These are phyloP conservation scores for Pheucticus melanocephalus DNA, from an alignment of 2,113 vertebrate species.

Conservation along the genomic window DNA sequence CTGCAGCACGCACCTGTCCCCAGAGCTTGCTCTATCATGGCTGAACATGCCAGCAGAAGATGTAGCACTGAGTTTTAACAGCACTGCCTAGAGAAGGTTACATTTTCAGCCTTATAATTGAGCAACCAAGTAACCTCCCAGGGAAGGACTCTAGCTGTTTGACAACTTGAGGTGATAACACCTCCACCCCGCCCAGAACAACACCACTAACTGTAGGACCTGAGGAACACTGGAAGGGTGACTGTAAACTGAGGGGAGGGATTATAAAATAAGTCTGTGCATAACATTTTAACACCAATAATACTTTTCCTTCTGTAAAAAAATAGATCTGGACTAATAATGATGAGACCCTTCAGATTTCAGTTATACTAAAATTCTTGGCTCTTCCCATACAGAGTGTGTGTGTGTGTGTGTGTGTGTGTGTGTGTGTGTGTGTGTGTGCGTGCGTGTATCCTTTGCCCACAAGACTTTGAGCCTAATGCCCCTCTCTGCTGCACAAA, in stretches of 20 bases:
- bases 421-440: not conserved
- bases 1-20: accelerated
- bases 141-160: not conserved
- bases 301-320: not conserved
- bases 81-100: not conserved
- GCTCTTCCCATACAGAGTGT: not conserved
- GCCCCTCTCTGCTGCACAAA: not conserved
- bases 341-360: not conserved
- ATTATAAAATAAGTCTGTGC: not conserved
- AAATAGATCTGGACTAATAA: not conserved
- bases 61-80: not conserved
- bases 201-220: not conserved
- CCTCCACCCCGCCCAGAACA: not conserved
- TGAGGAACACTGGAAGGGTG: not conserved
- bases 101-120: not conserved
- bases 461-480: not conserved
- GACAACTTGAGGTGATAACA: not conserved
- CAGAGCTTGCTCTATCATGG: not conserved
- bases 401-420: no score
- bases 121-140: not conserved
- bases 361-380: not conserved
- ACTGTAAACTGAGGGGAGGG: not conserved
- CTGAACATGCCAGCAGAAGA: not conserved
- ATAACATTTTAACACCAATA: not conserved
- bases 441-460: not conserved